Percentiles rank a stretch among this genome's conserved stretches.
These are phyloP conservation scores for Mastomys natalensis DNA, from an alignment of 2,113 vertebrate genomes.

Conservation along the genomic window DNA sequence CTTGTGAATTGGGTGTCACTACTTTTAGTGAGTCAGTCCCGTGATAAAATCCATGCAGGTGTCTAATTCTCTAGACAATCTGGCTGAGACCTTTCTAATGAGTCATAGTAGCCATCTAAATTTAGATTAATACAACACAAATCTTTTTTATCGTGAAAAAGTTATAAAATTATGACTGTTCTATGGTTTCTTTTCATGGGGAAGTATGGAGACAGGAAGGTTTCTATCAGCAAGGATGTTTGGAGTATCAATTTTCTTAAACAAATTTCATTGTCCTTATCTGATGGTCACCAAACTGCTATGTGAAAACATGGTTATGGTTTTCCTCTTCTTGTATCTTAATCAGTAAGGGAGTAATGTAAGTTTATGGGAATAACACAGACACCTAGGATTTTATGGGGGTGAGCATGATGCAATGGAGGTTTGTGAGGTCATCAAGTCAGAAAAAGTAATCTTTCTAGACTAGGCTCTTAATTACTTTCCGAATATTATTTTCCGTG, in stretches of 20 bases:
- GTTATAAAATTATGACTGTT: neutral
- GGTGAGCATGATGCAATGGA: neutral
- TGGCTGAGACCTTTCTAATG: neutral
- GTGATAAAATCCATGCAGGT: rapidly evolving
- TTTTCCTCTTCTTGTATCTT: constrained; percentile 6
- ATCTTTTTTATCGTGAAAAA: neutral
- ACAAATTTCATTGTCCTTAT: constrained; percentile 48
- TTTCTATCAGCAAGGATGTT: neutral
- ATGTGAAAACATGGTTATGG: neutral
- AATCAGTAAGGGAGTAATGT: neutral
- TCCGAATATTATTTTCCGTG: neutral
- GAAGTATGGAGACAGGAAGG: neutral
- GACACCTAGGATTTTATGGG: neutral
- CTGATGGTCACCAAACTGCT: neutral
- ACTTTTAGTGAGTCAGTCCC: neutral
- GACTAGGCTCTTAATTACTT: neutral
- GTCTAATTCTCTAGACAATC: neutral
- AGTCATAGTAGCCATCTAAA: neutral
- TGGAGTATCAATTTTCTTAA: constrained; percentile 29
- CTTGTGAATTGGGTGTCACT: neutral
- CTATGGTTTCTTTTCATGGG: neutral
- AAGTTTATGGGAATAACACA: neutral
- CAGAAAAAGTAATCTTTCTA: neutral
- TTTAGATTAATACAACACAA: neutral
- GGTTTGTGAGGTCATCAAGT: neutral